These are phyloP conservation scores for Drosophila atripex DNA, from an alignment of 2,888 invertebrate genomes.

Conservation along the genomic window DNA sequence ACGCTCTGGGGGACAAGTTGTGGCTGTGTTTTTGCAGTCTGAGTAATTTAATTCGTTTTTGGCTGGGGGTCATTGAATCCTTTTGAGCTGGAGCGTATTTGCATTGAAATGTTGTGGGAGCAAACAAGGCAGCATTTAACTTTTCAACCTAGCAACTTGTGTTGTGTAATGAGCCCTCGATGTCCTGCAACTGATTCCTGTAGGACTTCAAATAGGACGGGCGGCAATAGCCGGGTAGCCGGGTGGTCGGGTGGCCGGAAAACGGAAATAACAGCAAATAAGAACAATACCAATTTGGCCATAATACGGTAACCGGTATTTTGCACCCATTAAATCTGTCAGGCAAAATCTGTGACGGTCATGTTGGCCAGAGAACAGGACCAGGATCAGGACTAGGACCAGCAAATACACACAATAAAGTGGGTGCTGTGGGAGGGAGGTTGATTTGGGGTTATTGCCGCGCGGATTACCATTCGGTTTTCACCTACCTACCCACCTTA, in stretches of 20 bases:
- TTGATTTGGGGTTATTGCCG: conserved; percentile 4
- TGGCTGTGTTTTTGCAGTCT: not conserved
- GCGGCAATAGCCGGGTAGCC: not conserved
- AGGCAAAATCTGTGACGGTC: conserved; percentile 59
- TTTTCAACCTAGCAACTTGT: not conserved
- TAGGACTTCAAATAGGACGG: not conserved
- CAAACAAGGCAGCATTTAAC: conserved; percentile 1
- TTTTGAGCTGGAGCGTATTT: not conserved
- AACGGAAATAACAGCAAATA: conserved; percentile 13
- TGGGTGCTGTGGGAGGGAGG: conserved; percentile 11
- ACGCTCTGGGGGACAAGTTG: not conserved
- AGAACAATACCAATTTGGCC: conserved; percentile 41
- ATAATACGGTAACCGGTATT: conserved; percentile 70
- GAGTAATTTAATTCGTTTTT: not conserved
- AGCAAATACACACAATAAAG: conserved; percentile 9
- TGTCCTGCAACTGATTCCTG: conserved; percentile 1
- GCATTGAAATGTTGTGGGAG: conserved; percentile 1
- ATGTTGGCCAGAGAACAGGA: conserved; percentile 25
- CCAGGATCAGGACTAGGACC: not conserved
- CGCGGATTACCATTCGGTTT: conserved; percentile 21
- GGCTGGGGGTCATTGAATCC: not conserved
- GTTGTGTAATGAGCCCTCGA: conserved; percentile 1
- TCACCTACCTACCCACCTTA: too few species aligned
- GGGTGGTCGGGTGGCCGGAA: not conserved
- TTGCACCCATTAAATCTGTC: conserved; percentile 75